Evolutionary conservation across 2,888 invertebrate species (phyloP).

Genomic region (Actias luna): DNA sequence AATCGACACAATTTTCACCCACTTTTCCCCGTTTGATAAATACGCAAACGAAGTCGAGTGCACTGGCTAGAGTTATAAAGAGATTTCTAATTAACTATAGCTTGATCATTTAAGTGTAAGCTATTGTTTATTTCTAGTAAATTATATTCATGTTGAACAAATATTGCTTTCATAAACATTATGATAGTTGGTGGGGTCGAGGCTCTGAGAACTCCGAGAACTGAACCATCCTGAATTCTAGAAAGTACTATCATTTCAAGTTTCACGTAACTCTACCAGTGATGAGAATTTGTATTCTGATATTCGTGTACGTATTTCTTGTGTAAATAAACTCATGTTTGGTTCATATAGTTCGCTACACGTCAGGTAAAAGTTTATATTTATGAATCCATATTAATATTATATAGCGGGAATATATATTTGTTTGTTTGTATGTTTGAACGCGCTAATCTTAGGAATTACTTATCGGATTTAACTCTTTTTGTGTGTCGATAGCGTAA

Average conservation of each 20-base stretch:
- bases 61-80: background rate
- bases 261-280: background rate
- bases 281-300: background rate
- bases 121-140: constrained; percentile 30
- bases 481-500: no score
- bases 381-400: no score
- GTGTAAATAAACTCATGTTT: background rate
- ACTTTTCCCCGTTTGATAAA: no score
- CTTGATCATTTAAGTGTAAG: background rate
- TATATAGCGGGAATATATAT: no score
- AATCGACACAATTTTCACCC: no score
- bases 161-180: constrained; percentile 38
- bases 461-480: no score
- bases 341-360: background rate
- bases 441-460: no score
- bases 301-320: background rate
- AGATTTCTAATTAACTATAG: background rate
- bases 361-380: no score
- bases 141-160: constrained; percentile 37
- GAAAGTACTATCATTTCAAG: background rate
- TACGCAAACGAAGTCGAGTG: no score
- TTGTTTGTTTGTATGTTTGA: no score
- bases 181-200: background rate
- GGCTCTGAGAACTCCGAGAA: background rate
- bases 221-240: background rate